Evolutionary conservation across 1,140 invertebrate species (phyloP).

Genomic region (Cryptotermes secundus): DNA sequence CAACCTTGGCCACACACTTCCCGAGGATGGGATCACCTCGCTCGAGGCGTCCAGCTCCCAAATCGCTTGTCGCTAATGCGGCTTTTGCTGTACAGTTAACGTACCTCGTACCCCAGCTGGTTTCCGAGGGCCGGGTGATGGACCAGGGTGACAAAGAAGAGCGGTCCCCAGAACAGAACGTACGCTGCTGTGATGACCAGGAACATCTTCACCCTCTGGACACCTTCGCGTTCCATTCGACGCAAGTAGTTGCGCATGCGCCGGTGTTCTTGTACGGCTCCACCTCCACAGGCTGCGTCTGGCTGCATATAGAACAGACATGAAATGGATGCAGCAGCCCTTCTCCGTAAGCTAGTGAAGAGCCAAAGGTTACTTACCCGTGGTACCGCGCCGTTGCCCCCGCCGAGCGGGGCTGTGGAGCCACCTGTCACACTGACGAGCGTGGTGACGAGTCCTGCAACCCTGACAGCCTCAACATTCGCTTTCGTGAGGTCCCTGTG

Average conservation of each 20-base stretch:
- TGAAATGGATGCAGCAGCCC: no score
- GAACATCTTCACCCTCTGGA: conserved; percentile 80
- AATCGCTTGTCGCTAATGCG: no score
- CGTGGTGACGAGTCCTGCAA: conserved; percentile 71
- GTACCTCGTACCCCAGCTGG: conserved; percentile 68
- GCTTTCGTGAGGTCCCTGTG: conserved; percentile 80
- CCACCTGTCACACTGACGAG: conserved; percentile 70
- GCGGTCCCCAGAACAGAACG: conserved; percentile 83
- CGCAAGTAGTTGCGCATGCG: conserved; percentile 75
- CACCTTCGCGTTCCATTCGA: conserved; percentile 74
- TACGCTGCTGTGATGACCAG: conserved; percentile 81
- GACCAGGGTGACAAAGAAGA: conserved; percentile 79
- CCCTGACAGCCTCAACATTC: conserved; percentile 67
- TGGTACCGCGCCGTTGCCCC: neutral
- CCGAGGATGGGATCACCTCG: no score
- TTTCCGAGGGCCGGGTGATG: conserved; percentile 72
- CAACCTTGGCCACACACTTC: no score
- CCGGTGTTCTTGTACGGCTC: conserved; percentile 68
- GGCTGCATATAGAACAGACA: neutral
- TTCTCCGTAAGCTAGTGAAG: no score
- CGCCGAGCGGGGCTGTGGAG: conserved; percentile 31
- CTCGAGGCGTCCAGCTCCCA: no score
- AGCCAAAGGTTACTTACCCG: neutral
- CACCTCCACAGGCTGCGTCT: conserved; percentile 33
- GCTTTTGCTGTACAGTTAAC: no score